Base-by-base conservation (phyloP, 1,140 invertebrate genomes). In the Achroia grisella region DNA sequence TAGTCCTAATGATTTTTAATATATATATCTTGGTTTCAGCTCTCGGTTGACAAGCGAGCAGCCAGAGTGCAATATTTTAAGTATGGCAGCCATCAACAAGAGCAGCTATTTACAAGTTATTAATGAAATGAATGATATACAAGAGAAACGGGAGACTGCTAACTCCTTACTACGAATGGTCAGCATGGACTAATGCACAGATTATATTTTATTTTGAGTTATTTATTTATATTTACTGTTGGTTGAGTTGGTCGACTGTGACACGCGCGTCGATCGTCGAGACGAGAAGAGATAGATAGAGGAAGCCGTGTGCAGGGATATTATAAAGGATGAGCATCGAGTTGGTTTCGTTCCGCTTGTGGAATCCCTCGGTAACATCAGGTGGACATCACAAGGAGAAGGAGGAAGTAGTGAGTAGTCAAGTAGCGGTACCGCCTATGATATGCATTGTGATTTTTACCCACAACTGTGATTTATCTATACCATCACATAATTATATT, bases 361-460 rank as follows among this genome's bases (percentile, higher is more conserved):
- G 61, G 61, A 64, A 62, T 62, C 63, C 64, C 69, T 72, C 62
- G 62, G 52, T 45, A 50, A 50, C 53, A 59, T 45, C 52, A 49
- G 55, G 65, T 55, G 68, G 66, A 63, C 65, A 53, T 57, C 56
- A 53, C 56, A 56, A 53, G 48, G 49, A 54, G 35, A 54, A 51
- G 46, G 55, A 59, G 23, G 39, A 46, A 30, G 54, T 59, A 61
- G 62, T 56, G 54, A 59, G 62, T 77, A 79, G 71, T 73, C 63
- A 63, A 52, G 66, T 77, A 78, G 79, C 71, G 76, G 71, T 77
- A 77, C 79, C 79, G 76, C 76, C 79, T 79, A 76, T 78, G 45
- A 49, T 72, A 72, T 67, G 64, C 71, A 76, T 71, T 76, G 77
- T 84, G 79, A 81, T 78, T 71, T 65, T 63, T 72, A 71, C 59